Percentiles rank a stretch among this genome's conserved stretches.
These are phyloP conservation scores for Cassiopea xamachana DNA, from an alignment of 30 jellyfish, hydroid and myxozoan genomes.

Conservation along the genomic window DNA sequence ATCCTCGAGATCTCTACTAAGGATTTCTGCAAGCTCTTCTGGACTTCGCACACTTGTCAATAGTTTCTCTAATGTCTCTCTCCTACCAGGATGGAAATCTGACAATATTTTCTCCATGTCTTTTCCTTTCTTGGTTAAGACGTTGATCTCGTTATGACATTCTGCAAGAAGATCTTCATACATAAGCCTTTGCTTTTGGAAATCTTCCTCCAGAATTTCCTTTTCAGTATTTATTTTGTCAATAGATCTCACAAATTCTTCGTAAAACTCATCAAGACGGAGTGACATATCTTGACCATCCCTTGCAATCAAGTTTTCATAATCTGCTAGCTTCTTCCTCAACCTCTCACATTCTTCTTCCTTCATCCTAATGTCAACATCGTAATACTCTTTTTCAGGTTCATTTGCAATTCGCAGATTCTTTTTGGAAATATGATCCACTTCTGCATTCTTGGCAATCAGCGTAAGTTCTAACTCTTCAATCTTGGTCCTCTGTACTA, in stretches of 20 bases:
- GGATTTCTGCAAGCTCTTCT: conserved; percentile 39
- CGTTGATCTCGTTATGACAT: conserved; percentile 28
- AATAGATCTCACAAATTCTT: conserved; percentile 37
- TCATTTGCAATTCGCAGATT: neutral
- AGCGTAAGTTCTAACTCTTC: conserved; percentile 39
- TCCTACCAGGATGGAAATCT: neutral
- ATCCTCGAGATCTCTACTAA: conserved; percentile 43
- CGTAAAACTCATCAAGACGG: conserved; percentile 72
- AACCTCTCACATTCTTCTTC: conserved; percentile 40
- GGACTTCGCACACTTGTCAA: conserved; percentile 29
- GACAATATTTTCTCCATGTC: neutral
- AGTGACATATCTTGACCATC: conserved; percentile 53
- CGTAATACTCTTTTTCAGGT: conserved; percentile 28
- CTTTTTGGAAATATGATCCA: conserved; percentile 14
- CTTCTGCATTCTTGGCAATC: conserved; percentile 42
- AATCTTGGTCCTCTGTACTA: conserved; percentile 5
- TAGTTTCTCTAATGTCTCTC: conserved; percentile 42
- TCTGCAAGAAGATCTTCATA: conserved; percentile 58
- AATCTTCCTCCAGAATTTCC: conserved; percentile 48
- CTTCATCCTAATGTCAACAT: conserved; percentile 30
- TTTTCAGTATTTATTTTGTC: conserved; percentile 36
- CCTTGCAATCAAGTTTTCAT: conserved; percentile 24
- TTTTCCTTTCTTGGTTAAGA: conserved; percentile 2
- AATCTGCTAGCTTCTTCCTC: conserved; percentile 25
- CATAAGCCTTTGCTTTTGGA: conserved; percentile 20